Evolutionary conservation across 1,140 invertebrate genomes (phyloP).

Genomic region (Bemisia tabaci): DNA sequence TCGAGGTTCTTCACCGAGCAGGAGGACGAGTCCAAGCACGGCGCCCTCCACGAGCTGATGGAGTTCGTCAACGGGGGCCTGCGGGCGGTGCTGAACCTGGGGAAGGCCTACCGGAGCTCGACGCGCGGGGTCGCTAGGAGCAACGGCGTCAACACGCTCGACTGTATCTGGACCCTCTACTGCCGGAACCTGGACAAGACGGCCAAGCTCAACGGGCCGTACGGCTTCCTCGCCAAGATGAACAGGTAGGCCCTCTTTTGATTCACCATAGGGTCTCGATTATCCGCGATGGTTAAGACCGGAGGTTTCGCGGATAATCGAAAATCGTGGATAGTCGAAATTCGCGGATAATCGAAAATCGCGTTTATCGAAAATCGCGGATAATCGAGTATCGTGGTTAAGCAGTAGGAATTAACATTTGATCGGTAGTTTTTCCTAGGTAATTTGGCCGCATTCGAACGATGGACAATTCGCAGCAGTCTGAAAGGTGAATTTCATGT

Average conservation of each 20-base stretch:
- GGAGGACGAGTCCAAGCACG: slow-evolving; percentile 16
- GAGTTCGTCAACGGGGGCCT: slow-evolving; percentile 39
- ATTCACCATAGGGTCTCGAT: no score
- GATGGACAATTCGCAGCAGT: no score
- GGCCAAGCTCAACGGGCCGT: slow-evolving; percentile 36
- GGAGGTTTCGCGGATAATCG: no score
- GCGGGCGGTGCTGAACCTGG: slow-evolving; percentile 39
- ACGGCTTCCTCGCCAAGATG: slow-evolving; percentile 43
- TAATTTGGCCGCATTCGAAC: no score
- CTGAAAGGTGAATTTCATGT: no score
- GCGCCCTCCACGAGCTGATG: slow-evolving; percentile 34
- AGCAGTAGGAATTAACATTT: no score
- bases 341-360: no score
- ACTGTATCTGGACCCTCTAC: slow-evolving; percentile 46
- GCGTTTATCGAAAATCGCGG: no score
- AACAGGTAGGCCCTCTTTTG: slow-evolving; percentile 39
- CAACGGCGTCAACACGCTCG: slow-evolving; percentile 29
- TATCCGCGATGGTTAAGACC: no score
- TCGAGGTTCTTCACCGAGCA: slow-evolving; percentile 15
- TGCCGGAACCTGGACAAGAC: slow-evolving; percentile 43
- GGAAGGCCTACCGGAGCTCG: slow-evolving; percentile 37
- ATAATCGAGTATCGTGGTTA: no score
- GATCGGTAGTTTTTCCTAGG: no score
- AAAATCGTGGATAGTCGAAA: no score
- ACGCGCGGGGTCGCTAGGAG: slow-evolving; percentile 21